Evolutionary conservation across 2,113 vertebrate species (phyloP).

Genomic region (Albula glossodonta): DNA sequence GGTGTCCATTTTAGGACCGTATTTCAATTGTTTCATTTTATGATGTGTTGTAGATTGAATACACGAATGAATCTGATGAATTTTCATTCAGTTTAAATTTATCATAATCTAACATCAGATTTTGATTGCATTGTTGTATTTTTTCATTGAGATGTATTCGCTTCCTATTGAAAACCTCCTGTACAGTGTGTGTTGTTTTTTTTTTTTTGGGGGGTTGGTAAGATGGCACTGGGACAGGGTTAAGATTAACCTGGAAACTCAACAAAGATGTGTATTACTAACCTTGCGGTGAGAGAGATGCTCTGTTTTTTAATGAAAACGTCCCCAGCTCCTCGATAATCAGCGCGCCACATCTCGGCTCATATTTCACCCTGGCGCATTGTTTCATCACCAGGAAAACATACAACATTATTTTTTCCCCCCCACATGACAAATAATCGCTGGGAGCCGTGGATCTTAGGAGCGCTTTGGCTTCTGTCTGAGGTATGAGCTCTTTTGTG

Average conservation of each 20-base stretch:
- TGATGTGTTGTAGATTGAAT: too few relatives aligned
- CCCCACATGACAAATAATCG: conserved; percentile 19
- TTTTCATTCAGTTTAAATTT: too few relatives aligned
- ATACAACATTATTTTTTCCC: conserved; percentile 3
- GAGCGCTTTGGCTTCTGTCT: conserved; percentile 12
- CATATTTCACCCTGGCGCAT: conserved; percentile 11
- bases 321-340: background rate
- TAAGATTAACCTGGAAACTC: conserved; percentile 6
- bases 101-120: too few relatives aligned
- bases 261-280: background rate
- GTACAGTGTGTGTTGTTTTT: background rate
- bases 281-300: conserved; percentile 4
- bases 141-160: background rate
- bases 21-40: too few relatives aligned
- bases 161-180: background rate
- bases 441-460: conserved; percentile 24
- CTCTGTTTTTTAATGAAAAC: conserved; percentile 14
- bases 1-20: too few relatives aligned
- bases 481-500: conserved; percentile 11
- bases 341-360: background rate
- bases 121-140: background rate
- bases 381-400: conserved; percentile 22
- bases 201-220: background rate
- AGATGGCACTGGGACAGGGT: background rate
- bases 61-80: too few relatives aligned